Evolutionary conservation across 2,888 invertebrate genomes (phyloP).

Genomic region (Bhutanitis thaidina): DNA sequence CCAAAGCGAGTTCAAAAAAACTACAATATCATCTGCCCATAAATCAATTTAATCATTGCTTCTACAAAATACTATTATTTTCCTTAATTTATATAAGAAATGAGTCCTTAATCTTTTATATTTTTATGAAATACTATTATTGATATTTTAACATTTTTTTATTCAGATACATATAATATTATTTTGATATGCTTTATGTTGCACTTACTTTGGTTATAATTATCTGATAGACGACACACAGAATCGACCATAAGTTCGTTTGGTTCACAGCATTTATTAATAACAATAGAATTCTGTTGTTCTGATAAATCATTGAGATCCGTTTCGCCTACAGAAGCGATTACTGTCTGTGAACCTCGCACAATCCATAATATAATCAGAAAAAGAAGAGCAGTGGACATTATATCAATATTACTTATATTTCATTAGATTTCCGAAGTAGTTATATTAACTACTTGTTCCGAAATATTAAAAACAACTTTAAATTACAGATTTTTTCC

Average conservation of each 20-base stretch:
- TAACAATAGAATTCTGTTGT: constrained; percentile 71
- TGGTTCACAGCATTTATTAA: constrained; percentile 90
- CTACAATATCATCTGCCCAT: no score
- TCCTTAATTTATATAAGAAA: no score
- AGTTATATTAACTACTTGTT: background rate
- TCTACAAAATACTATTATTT: no score
- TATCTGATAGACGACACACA: constrained; percentile 81
- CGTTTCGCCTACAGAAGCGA: constrained; percentile 40
- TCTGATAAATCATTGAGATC: constrained; percentile 72
- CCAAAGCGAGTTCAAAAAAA: no score
- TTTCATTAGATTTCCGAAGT: constrained; percentile 5
- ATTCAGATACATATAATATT: no score
- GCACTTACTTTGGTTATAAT: constrained; percentile 79
- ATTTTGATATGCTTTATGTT: no score
- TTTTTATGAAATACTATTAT: no score
- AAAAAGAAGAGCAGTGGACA: constrained; percentile 10
- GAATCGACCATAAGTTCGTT: constrained; percentile 85
- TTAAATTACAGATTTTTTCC: background rate
- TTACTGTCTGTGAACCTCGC: background rate
- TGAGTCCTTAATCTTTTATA: no score
- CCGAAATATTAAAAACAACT: background rate
- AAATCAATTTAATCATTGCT: no score
- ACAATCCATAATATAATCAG: constrained; percentile 3
- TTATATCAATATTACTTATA: constrained; percentile 12
- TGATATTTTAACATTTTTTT: no score